Conservation (phyloP, 2,113 vertebrate genomes). For the Panthera leo region DNA sequence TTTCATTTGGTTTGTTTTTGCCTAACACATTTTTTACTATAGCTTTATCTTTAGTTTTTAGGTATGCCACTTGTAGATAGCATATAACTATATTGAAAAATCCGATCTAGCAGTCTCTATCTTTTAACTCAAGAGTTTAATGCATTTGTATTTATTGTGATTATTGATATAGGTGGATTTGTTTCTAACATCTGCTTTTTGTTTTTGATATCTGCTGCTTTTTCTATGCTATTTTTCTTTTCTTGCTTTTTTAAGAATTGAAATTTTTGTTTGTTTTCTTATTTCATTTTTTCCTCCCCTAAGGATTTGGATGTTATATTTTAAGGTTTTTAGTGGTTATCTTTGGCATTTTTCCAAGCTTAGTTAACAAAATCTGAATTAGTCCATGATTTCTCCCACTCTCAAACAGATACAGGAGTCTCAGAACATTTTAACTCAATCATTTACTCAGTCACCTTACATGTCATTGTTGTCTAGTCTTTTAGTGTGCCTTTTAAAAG, state of each 20-base stretch:
- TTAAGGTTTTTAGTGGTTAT: not conserved
- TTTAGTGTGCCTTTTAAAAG: not conserved
- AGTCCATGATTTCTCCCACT: not conserved
- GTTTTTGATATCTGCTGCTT: not conserved
- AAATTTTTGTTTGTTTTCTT: not conserved
- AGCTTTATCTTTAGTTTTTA: not conserved
- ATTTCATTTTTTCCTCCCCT: not conserved
- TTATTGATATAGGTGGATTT: not conserved
- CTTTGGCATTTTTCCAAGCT: not conserved
- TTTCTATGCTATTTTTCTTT: not conserved
- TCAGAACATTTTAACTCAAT: constrained; percentile 4
- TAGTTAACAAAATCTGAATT: not conserved
- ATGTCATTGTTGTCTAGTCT: not conserved
- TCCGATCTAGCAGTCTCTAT: not conserved
- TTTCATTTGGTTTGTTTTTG: not conserved
- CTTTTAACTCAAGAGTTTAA: not conserved
- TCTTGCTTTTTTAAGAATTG: not conserved
- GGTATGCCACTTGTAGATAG: not conserved
- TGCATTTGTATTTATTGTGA: not conserved
- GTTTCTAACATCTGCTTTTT: not conserved
- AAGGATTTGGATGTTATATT: not conserved
- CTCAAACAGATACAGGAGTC: not conserved
- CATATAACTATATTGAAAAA: not conserved
- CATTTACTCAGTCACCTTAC: not conserved
- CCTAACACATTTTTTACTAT: not conserved